Base-by-base conservation (phyloP, 2,888 invertebrate species). In the Dendrolimus houi region DNA sequence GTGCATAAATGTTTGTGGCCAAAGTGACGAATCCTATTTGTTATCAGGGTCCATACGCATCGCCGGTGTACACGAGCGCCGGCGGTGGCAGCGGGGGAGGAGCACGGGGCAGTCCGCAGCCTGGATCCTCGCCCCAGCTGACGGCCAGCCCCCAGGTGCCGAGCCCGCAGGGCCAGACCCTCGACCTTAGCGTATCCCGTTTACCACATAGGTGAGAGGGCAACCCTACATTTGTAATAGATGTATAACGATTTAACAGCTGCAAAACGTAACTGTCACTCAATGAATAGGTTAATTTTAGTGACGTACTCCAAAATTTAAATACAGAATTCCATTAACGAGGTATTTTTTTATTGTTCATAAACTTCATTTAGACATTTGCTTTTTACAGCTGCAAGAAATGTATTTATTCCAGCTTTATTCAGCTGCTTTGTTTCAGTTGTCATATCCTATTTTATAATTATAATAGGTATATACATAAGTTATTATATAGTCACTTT, bases 91-190 rank as follows among this genome's bases (percentile, higher is more conserved):
- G 92, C 71, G 94, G 93, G 69, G 93, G 94, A 77, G 92, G 94
- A 65, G 93, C 94, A 59, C 93, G 94, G 64, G 95, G 95, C 71
- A 96, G 96, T 84, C 96, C 96, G 66, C 96, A 95, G 84, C 96
- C 96, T 60, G 96, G 96, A 68, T 95, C 96, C 65, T 96, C 96
- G 86, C 96, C 96, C 65, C 91, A 91, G 76, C 93, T 95, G 70
- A 94, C 96, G 67, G 95, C 96, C 77, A 96, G 96, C 90, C 96
- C 96, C 66, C 96, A 96, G 92, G 96, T 96, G 87, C 96, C 96
- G 77, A 96, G 96, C 91, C 96, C 96, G 64, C 96, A 96, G 91
- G 96, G 96, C 72, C 96, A 97, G 85, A 96, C 96, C 72, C 92
- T 96, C 83, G 96, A 97, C 92, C 94, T 96, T 83, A 96, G 96